These are phyloP conservation scores for Chaetoderma sp. DNA, from an alignment of 2,888 invertebrate species.

Conservation along the genomic window DNA sequence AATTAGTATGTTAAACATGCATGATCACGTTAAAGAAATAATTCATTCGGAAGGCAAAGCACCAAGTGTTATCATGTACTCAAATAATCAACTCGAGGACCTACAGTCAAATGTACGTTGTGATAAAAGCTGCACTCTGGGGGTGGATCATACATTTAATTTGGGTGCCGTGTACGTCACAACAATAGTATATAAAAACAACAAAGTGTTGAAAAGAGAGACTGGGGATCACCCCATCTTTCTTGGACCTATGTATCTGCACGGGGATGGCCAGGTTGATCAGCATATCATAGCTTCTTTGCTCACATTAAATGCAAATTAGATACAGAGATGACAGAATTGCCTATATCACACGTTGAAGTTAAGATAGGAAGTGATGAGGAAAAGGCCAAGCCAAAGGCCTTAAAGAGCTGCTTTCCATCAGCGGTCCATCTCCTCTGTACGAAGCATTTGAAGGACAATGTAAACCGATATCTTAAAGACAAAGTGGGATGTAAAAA, in stretches of 20 bases:
- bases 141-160: no score
- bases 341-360: not conserved
- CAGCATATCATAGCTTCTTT: conserved; percentile 22
- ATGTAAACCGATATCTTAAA: conserved; percentile 10
- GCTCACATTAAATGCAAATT: conserved; percentile 13
- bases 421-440: conserved; percentile 4
- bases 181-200: no score
- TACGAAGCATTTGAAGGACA: conserved; percentile 26
- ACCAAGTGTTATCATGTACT: no score
- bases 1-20: no score
- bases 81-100: no score
- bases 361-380: conserved; percentile 20
- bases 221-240: conserved; percentile 17
- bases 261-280: conserved; percentile 19
- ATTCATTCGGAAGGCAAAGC: no score
- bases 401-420: conserved; percentile 10
- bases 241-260: conserved; percentile 17
- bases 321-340: no score
- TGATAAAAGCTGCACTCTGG: no score
- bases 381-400: conserved; percentile 19
- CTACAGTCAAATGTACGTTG: no score
- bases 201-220: conserved; percentile 1
- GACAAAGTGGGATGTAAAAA: conserved; percentile 6
- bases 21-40: no score
- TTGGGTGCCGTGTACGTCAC: no score